Evolutionary conservation across 2,888 invertebrate species (phyloP).

Genomic region (Torymus tubicola): DNA sequence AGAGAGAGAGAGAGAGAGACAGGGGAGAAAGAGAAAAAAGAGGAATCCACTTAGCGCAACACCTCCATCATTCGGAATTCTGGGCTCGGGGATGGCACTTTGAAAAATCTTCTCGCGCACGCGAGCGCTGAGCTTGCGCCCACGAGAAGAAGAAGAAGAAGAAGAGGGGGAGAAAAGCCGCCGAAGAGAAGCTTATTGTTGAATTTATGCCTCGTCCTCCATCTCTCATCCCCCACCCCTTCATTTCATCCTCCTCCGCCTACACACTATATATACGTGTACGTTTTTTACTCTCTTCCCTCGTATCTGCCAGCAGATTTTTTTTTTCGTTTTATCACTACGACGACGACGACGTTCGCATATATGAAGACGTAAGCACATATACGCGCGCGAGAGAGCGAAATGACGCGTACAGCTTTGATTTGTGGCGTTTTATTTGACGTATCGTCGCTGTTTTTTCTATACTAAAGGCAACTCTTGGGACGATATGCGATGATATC

Average conservation of each 20-base stretch:
- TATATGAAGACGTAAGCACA: no score
- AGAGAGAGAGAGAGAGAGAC: not conserved
- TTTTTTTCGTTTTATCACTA: no score
- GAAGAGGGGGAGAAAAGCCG: not conserved
- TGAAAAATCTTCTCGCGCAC: slow-evolving; percentile 58
- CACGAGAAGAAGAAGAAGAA: no score
- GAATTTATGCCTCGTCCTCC: slow-evolving; percentile 47
- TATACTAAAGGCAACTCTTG: not conserved
- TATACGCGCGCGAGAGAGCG: no score
- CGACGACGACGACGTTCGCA: no score
- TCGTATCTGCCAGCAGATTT: not conserved
- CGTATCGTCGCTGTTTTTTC: slow-evolving; percentile 15
- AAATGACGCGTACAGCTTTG: slow-evolving; percentile 2
- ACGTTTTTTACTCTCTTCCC: slow-evolving; percentile 9
- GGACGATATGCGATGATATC: no score
- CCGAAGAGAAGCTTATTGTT: slow-evolving; percentile 52
- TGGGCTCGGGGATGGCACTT: slow-evolving; percentile 46
- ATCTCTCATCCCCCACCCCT: slow-evolving; percentile 52
- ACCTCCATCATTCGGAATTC: slow-evolving; percentile 56
- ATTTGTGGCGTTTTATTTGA: slow-evolving; percentile 32
- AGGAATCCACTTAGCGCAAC: slow-evolving; percentile 58
- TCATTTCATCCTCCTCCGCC: not conserved
- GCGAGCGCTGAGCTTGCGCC: no score
- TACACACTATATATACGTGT: not conserved
- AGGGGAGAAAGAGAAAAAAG: slow-evolving; percentile 8